These are phyloP conservation scores for Strigamia transsilvanica DNA, from an alignment of 2,888 invertebrate genomes.

Conservation along the genomic window DNA sequence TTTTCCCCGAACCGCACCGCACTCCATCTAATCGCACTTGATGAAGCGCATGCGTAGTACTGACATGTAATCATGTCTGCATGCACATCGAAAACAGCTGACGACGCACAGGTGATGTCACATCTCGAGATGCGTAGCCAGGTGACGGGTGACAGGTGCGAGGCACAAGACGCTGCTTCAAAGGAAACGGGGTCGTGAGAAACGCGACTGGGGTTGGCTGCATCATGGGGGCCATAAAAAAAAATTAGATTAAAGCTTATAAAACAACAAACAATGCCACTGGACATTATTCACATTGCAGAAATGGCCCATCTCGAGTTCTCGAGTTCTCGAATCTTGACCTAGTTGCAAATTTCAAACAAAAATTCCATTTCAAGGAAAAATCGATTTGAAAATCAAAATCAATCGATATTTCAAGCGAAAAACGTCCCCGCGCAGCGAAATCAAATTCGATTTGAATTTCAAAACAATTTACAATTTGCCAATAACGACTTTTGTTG, in stretches of 20 bases:
- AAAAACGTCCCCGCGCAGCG: background rate
- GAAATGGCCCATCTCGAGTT: too few species aligned
- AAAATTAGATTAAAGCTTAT: background rate
- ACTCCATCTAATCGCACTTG: slow-evolving; percentile 45
- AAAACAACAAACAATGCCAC: background rate
- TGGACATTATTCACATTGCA: too few species aligned
- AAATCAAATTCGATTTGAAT: too few species aligned
- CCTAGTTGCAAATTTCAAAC: background rate
- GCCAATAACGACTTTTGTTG: background rate
- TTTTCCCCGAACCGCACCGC: slow-evolving; percentile 17
- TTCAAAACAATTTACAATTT: too few species aligned
- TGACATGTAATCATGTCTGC: slow-evolving; percentile 48
- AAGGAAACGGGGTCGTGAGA: slow-evolving; percentile 40
- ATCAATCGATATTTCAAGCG: background rate
- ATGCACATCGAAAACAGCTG: slow-evolving; percentile 48
- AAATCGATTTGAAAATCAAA: too few species aligned
- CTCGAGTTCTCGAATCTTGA: too few species aligned
- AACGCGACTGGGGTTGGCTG: slow-evolving; percentile 32
- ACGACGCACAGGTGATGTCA: slow-evolving; percentile 47
- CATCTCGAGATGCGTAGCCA: slow-evolving; percentile 47
- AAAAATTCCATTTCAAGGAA: background rate
- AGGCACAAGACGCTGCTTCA: slow-evolving; percentile 27
- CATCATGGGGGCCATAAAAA: slow-evolving; percentile 33
- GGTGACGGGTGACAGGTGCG: slow-evolving; percentile 49
- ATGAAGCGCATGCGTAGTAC: slow-evolving; percentile 45